These are phyloP conservation scores for Sinelater perroti DNA, from an alignment of 2,888 invertebrate genomes.

Conservation along the genomic window DNA sequence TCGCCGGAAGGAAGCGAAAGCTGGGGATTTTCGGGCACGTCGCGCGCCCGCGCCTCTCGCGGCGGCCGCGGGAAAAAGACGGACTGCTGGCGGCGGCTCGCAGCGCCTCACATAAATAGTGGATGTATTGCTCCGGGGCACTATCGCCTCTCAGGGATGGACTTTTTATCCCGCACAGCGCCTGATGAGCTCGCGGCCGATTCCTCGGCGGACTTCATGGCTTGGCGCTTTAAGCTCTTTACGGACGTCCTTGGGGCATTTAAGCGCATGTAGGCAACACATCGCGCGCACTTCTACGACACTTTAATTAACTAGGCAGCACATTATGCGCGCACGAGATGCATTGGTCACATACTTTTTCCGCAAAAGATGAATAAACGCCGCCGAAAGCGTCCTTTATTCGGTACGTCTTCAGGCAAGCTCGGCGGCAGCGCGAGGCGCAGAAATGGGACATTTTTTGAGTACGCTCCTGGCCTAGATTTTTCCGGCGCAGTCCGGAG, in stretches of 20 bases:
- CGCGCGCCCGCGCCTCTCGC: conserved; percentile 16
- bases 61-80: conserved; percentile 28
- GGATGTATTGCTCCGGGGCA: conserved; percentile 30
- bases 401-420: too few relatives aligned
- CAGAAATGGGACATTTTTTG: conserved; percentile 44
- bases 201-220: too few relatives aligned
- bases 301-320: too few relatives aligned
- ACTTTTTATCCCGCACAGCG: conserved; percentile 10
- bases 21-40: conserved; percentile 33
- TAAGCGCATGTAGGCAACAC: too few relatives aligned
- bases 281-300: background rate
- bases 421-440: too few relatives aligned
- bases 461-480: conserved; percentile 49
- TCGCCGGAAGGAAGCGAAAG: conserved; percentile 37
- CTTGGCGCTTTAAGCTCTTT: too few relatives aligned
- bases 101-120: conserved; percentile 32
- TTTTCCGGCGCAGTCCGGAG: conserved; percentile 46
- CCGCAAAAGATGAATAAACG: too few relatives aligned
- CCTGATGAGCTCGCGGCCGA: too few relatives aligned
- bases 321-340: too few relatives aligned
- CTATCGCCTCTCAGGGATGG: conserved; percentile 32
- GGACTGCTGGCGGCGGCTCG: conserved; percentile 27
- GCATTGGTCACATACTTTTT: too few relatives aligned
- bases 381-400: too few relatives aligned
- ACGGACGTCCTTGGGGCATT: too few relatives aligned